Evolutionary conservation across 2,113 vertebrate species (phyloP).

Genomic region (Serilophus lunatus): DNA sequence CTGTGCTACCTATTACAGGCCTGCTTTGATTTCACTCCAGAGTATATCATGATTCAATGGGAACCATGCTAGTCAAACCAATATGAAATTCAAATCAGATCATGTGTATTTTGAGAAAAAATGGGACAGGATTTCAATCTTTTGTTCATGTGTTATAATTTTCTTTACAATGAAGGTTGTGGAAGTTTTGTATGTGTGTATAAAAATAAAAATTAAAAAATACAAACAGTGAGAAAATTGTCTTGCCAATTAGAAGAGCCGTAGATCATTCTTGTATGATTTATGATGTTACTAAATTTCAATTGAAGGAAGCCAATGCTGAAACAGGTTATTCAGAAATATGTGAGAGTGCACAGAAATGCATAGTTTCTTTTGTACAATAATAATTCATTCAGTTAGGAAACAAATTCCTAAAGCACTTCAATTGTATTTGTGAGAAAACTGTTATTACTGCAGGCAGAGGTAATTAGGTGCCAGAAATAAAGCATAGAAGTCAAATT

Average conservation of each 20-base stretch:
- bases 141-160: neutral
- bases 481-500: neutral
- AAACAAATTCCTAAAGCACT: neutral
- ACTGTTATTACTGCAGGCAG: neutral
- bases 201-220: neutral
- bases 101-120: neutral
- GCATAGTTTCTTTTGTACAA: neutral
- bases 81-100: neutral
- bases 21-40: slow-evolving; percentile 28
- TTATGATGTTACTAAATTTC: neutral
- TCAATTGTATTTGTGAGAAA: neutral
- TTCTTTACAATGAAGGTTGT: neutral
- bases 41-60: neutral
- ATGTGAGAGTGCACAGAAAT: neutral
- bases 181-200: neutral
- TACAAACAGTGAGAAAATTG: neutral
- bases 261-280: neutral
- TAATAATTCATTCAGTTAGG: neutral
- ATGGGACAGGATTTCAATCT: neutral
- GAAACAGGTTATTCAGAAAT: neutral
- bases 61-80: neutral
- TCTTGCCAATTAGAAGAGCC: neutral
- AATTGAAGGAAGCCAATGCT: neutral
- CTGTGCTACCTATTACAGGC: slow-evolving; percentile 14
- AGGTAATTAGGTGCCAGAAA: neutral